Evolutionary conservation across 1,140 invertebrate species (phyloP).

Genomic region (Diachasmimorpha longicaudata): DNA sequence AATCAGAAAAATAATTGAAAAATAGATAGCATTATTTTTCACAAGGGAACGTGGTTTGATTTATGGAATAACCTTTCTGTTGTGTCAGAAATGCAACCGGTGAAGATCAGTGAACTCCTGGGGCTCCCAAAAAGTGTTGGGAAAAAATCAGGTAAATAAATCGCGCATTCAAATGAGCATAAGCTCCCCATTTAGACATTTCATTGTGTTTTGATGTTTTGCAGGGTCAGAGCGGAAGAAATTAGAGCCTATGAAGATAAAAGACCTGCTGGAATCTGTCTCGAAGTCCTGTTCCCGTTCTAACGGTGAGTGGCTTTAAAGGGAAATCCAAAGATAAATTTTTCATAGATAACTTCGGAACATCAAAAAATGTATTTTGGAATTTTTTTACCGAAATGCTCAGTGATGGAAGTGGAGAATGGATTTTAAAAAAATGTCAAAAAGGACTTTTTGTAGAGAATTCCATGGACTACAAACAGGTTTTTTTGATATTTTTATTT

Average conservation of each 20-base stretch:
- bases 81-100: neutral
- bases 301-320: neutral
- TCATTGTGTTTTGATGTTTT: neutral
- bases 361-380: too few species aligned
- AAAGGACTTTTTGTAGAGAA: too few species aligned
- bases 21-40: neutral
- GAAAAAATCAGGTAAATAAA: neutral
- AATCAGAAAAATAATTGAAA: neutral
- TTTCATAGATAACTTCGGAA: too few species aligned
- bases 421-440: too few species aligned
- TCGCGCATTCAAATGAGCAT: neutral
- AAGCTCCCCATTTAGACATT: neutral
- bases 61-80: neutral
- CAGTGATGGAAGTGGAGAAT: too few species aligned
- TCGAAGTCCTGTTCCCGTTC: slow-evolving; percentile 5
- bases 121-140: neutral
- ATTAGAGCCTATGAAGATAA: slow-evolving; percentile 5
- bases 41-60: neutral
- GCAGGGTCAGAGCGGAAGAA: neutral
- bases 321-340: too few species aligned
- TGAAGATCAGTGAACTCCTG: neutral
- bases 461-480: too few species aligned
- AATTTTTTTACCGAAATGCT: too few species aligned
- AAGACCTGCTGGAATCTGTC: neutral
- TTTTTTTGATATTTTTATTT: too few species aligned